phyloP scores from a whole-genome alignment of 2,888 invertebrate genomes.

The Nomada fabriciana region DNA sequence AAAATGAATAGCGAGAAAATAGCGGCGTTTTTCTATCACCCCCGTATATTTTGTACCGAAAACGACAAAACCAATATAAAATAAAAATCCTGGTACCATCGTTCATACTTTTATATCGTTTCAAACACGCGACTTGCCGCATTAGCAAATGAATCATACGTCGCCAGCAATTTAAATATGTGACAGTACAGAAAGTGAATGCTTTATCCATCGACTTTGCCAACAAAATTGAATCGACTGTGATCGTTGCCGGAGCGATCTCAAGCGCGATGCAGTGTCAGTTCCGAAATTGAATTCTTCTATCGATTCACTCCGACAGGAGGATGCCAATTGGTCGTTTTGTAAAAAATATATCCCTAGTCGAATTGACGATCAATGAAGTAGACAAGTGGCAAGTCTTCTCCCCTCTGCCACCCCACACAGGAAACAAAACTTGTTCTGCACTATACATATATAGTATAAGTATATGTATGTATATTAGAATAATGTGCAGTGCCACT shows the following conservation, averaged over 20 bases:
- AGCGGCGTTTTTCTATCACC: too few species aligned
- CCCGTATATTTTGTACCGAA: too few species aligned
- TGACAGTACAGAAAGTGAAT: background rate
- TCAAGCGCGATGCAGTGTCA: background rate
- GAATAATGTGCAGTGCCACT: background rate
- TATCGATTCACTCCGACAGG: background rate
- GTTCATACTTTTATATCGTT: background rate
- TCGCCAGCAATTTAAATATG: background rate
- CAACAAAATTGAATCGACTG: background rate
- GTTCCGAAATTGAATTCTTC: slow-evolving; percentile 6
- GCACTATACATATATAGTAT: background rate
- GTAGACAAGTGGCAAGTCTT: too few species aligned
- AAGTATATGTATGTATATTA: too few species aligned
- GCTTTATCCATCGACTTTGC: background rate
- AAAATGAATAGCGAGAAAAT: too few species aligned
- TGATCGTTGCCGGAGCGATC: background rate
- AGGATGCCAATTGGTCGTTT: background rate
- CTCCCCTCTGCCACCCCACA: too few species aligned
- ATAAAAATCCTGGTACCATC: too few species aligned
- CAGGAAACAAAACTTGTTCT: background rate
- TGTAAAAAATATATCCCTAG: background rate
- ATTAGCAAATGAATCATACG: slow-evolving; percentile 13
- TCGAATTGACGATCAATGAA: background rate
- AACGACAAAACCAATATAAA: too few species aligned
- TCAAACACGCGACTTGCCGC: background rate